phyloP scores from a whole-genome alignment of 2,888 invertebrate species.

The Entomobrya proxima region DNA sequence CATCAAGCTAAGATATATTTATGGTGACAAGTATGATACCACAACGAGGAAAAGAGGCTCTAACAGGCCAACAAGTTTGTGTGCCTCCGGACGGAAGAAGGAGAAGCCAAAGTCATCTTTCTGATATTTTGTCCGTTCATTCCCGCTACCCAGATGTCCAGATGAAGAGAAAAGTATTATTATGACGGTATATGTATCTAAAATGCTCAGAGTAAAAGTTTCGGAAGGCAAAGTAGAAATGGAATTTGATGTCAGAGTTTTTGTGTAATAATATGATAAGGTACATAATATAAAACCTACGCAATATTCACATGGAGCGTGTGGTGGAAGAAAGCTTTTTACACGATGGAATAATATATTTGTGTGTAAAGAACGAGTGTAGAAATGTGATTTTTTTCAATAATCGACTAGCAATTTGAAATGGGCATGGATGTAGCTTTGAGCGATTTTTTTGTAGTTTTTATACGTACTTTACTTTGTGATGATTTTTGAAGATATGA shows the following conservation, averaged over 20 bases:
- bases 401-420: constrained; percentile 41
- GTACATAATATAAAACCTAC: constrained; percentile 24
- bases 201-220: constrained; percentile 7
- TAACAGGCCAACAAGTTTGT: constrained; percentile 33
- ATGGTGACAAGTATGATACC: constrained; percentile 62
- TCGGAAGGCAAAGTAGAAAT: constrained; percentile 44
- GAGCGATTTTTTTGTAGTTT: constrained; percentile 39
- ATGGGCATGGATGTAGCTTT: constrained; percentile 36
- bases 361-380: constrained; percentile 1
- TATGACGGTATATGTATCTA: background rate
- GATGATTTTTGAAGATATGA: constrained; percentile 63
- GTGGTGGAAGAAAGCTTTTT: constrained; percentile 18
- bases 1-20: constrained; percentile 62
- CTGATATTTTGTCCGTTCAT: constrained; percentile 18
- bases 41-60: constrained; percentile 33
- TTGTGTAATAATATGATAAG: constrained; percentile 43
- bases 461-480: constrained; percentile 28
- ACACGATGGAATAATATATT: constrained; percentile 23
- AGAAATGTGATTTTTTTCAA: constrained; percentile 49
- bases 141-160: constrained; percentile 1
- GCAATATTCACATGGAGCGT: constrained; percentile 9
- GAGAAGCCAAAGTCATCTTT: constrained; percentile 56
- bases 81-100: constrained; percentile 55
- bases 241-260: constrained; percentile 49
- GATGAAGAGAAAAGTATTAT: background rate